These are phyloP conservation scores for Dunckerocampus dactyliophorus DNA, from an alignment of 2,113 vertebrate genomes.

Conservation along the genomic window DNA sequence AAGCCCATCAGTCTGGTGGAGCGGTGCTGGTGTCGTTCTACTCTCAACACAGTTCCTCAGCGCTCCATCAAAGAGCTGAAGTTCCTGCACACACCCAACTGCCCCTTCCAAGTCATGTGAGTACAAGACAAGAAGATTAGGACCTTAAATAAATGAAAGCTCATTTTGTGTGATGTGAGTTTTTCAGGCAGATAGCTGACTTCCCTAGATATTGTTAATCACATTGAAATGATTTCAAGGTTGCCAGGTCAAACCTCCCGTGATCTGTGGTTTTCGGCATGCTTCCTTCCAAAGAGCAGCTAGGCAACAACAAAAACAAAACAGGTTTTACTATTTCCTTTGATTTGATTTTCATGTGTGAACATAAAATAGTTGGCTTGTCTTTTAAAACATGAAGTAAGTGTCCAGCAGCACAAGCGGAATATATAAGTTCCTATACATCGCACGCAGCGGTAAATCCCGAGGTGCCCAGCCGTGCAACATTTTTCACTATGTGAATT, in stretches of 20 bases:
- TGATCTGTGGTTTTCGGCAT: neutral
- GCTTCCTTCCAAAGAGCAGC: neutral
- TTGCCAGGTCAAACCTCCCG: neutral
- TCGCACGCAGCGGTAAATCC: neutral
- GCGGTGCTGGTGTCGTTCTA: slow-evolving; percentile 91
- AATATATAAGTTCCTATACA: neutral
- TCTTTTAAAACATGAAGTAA: neutral
- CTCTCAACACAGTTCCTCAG: slow-evolving; percentile 89
- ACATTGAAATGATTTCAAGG: neutral
- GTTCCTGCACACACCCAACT: slow-evolving; percentile 94
- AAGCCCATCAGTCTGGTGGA: slow-evolving; percentile 96
- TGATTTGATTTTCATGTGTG: slow-evolving; percentile 1
- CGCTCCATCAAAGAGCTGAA: slow-evolving; percentile 92
- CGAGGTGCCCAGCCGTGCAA: neutral
- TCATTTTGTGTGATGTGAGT: slow-evolving; percentile 9
- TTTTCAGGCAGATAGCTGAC: neutral
- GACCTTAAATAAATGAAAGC: slow-evolving; percentile 1
- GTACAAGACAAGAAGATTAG: slow-evolving; percentile 47
- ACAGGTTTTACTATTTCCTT: neutral
- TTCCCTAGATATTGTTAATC: neutral
- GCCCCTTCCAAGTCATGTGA: slow-evolving; percentile 97
- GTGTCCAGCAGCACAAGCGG: neutral
- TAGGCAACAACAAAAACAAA: neutral
- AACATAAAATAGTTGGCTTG: neutral
- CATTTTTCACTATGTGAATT: neutral